Conservation (phyloP, 2,113 vertebrate species). For the Morone chrysops region DNA sequence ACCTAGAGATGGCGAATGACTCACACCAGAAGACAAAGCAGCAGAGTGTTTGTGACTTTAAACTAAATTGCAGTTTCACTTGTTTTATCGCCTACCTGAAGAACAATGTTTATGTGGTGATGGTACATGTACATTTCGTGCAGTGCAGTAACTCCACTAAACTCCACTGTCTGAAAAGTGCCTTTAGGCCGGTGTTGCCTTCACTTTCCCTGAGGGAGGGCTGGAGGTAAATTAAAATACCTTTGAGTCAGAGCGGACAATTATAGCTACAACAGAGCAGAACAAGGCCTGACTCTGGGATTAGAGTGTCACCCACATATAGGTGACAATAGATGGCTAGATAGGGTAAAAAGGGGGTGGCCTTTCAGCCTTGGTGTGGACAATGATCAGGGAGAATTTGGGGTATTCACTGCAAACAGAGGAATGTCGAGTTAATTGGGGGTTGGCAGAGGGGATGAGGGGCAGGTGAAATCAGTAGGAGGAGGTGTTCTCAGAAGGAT, state of each 20-base stretch:
- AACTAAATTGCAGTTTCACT: neutral
- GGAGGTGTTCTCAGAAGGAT: conserved; percentile 62
- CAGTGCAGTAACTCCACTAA: neutral
- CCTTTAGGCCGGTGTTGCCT: neutral
- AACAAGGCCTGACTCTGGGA: conserved; percentile 14
- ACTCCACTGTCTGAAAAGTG: neutral
- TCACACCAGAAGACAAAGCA: neutral
- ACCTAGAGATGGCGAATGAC: neutral
- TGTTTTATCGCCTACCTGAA: neutral
- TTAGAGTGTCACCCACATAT: conserved; percentile 69
- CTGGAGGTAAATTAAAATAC: conserved; percentile 47
- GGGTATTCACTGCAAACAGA: conserved; percentile 55
- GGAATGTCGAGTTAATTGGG: conserved; percentile 70
- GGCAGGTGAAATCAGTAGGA: conserved; percentile 42
- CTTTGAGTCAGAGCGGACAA: conserved; percentile 44
- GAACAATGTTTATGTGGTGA: neutral
- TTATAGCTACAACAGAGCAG: conserved; percentile 39
- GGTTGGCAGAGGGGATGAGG: conserved; percentile 14
- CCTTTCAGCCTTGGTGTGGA: conserved; percentile 36
- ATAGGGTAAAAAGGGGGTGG: conserved; percentile 38
- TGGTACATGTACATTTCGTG: neutral
- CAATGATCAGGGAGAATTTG: conserved; percentile 56
- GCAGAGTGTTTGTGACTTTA: neutral
- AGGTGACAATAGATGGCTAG: conserved; percentile 66
- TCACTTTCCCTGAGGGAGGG: conserved; percentile 31